Percentiles rank a stretch among this genome's conserved stretches.
These are phyloP conservation scores for Laterallus jamaicensis DNA, from an alignment of 2,113 vertebrate genomes.

Conservation along the genomic window DNA sequence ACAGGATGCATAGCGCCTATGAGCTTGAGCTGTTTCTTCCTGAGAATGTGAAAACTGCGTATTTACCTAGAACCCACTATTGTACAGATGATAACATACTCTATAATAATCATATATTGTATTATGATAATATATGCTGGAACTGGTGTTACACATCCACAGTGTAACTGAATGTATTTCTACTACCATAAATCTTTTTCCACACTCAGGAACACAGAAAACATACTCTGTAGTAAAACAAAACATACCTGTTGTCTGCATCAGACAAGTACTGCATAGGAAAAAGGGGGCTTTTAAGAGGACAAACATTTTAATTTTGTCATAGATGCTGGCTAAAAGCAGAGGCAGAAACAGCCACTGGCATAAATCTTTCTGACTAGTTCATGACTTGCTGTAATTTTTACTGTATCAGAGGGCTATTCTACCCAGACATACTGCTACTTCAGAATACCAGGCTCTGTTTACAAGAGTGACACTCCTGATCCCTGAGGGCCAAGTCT, in stretches of 20 bases:
- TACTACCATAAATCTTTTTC: neutral
- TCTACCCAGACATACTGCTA: neutral
- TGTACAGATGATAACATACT: neutral
- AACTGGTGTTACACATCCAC: neutral
- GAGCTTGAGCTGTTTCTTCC: neutral
- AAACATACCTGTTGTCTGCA: neutral
- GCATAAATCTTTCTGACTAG: neutral
- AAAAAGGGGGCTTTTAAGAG: neutral
- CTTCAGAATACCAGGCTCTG: neutral
- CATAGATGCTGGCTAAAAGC: neutral
- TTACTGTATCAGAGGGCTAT: neutral
- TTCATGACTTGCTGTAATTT: neutral
- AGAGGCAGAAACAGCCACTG: neutral
- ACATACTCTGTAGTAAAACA: neutral
- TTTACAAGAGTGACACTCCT: neutral
- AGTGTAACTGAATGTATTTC: neutral
- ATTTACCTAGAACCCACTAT: neutral
- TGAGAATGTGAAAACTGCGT: neutral
- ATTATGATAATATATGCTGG: too few relatives aligned
- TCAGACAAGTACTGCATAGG: neutral
- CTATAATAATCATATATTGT: too few relatives aligned
- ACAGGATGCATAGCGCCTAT: neutral
- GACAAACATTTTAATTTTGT: slow-evolving; percentile 5
- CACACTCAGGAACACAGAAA: neutral
- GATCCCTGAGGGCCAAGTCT: neutral